Percentiles rank a stretch among this genome's conserved stretches.
Evolutionary conservation across 1,140 invertebrate genomes (phyloP).

Genomic region (Calycopis cecrops): DNA sequence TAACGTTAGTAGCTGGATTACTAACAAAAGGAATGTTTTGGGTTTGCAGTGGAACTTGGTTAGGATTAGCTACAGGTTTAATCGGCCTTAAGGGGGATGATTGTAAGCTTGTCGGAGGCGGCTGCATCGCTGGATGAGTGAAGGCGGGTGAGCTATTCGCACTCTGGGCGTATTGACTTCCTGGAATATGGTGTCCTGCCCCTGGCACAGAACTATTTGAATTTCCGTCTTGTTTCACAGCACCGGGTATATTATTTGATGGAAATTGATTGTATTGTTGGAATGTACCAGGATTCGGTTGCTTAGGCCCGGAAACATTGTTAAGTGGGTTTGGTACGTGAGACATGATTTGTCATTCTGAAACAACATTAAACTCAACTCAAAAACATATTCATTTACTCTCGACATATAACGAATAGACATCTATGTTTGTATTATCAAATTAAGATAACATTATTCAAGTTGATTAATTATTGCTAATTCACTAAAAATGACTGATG

Average conservation of each 20-base stretch:
- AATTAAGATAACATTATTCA: slow-evolving; percentile 47
- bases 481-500: slow-evolving; percentile 63
- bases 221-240: slow-evolving; percentile 55
- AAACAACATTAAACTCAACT: slow-evolving; percentile 32
- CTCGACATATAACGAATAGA: neutral
- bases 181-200: slow-evolving; percentile 34
- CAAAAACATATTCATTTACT: too few relatives aligned
- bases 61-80: slow-evolving; percentile 35
- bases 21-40: slow-evolving; percentile 42
- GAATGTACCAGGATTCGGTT: slow-evolving; percentile 39
- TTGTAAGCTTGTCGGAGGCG: slow-evolving; percentile 37
- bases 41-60: slow-evolving; percentile 34
- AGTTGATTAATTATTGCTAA: slow-evolving; percentile 62
- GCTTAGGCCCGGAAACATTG: slow-evolving; percentile 41
- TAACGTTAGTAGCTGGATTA: slow-evolving; percentile 31
- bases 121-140: slow-evolving; percentile 52
- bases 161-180: slow-evolving; percentile 56
- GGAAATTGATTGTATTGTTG: slow-evolving; percentile 48
- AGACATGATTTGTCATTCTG: slow-evolving; percentile 67
- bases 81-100: slow-evolving; percentile 49
- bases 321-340: slow-evolving; percentile 60
- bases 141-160: slow-evolving; percentile 63
- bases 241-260: slow-evolving; percentile 42
- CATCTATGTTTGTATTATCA: slow-evolving; percentile 44
- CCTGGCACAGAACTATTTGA: slow-evolving; percentile 49